Base-by-base conservation (phyloP, 2,888 invertebrate genomes). In the Merodon equestris region DNA sequence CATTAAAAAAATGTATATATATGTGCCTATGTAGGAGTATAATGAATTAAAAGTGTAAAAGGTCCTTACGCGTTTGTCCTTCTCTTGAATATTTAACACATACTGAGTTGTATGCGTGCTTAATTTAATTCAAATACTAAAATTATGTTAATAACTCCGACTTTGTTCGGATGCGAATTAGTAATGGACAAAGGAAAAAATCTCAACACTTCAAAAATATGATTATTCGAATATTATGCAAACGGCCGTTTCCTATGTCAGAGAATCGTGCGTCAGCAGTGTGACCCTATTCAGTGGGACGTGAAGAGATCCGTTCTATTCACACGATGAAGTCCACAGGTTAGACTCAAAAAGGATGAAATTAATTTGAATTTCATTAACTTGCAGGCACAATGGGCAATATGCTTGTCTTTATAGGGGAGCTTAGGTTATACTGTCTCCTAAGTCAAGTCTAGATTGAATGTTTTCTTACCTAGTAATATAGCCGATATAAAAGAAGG, bases 141-240 rank as follows among this genome's bases (percentile, higher is more conserved):
- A 73, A 66, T 73, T 66, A 73, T 73, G 66, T 66, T 66, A 73
- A 73, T 73, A 54, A 63, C 51, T 47, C 48, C 61, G 19, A 14
- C 44, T 7, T 17, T 53, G 19, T 71, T 63, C 44, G 42, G 42
- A 57, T 56, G 45, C 40, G 1, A 42, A 61, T 42, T 40, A 12
- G 34, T 48, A 36, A 54, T 48, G 54, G 27, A 7, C n/a, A 66
- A 44, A 45, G 3, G 9, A 7, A 27, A 45, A 12, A 34, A 60
- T 9, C 42, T 13, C 5, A 14, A 7, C 19, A 13, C 18, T 40
- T 47, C 36, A 56, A 53, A 54, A 15, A 14, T 38, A 47, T 14
- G 47, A 40, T 66, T 66, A 66, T 66, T 1, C 14, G 13, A 12
- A 48, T 40, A 47, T 64, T 54, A 66, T 66, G 18, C 51, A 63